These are phyloP conservation scores for Eupithecia insigniata DNA, from an alignment of 2,888 invertebrate species.

Conservation along the genomic window DNA sequence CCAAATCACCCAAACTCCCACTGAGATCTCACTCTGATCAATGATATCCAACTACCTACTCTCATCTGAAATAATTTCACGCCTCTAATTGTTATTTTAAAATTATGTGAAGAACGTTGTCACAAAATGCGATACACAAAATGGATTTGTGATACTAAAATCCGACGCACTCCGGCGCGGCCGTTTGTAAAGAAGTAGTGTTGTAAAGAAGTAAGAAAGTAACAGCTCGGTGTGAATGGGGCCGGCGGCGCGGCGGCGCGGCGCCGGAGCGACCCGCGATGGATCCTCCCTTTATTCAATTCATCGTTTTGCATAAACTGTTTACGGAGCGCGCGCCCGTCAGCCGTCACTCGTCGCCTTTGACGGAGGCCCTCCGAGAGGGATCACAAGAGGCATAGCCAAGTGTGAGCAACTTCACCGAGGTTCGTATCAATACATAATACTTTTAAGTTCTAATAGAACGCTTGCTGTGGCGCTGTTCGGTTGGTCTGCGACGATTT, in stretches of 20 bases:
- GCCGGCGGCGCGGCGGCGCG: conserved; percentile 37
- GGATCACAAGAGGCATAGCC: not conserved
- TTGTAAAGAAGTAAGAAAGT: not conserved
- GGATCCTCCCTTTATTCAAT: conserved; percentile 71
- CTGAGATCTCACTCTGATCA: too few species aligned
- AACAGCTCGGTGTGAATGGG: conserved; percentile 48
- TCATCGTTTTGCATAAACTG: conserved; percentile 78
- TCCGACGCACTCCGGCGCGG: not conserved
- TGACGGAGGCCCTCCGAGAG: conserved; percentile 20
- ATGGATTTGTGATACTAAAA: not conserved
- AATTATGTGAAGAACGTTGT: not conserved
- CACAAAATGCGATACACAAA: not conserved
- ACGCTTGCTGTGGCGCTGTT: not conserved
- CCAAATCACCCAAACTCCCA: too few species aligned
- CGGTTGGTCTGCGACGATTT: not conserved
- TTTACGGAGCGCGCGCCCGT: conserved; percentile 60
- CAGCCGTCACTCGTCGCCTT: conserved; percentile 29
- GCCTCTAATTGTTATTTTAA: not conserved
- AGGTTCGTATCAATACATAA: not conserved
- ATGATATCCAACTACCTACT: too few species aligned
- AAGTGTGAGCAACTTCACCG: not conserved
- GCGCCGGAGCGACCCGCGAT: conserved; percentile 57
- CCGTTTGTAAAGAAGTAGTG: not conserved
- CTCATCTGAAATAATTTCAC: not conserved
- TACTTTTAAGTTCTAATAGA: not conserved